A percentile compares a stretch with the other conserved stretches of the same genome.
Evolutionary conservation across 2,888 invertebrate genomes (phyloP).

Genomic region (Xylota sylvarum): DNA sequence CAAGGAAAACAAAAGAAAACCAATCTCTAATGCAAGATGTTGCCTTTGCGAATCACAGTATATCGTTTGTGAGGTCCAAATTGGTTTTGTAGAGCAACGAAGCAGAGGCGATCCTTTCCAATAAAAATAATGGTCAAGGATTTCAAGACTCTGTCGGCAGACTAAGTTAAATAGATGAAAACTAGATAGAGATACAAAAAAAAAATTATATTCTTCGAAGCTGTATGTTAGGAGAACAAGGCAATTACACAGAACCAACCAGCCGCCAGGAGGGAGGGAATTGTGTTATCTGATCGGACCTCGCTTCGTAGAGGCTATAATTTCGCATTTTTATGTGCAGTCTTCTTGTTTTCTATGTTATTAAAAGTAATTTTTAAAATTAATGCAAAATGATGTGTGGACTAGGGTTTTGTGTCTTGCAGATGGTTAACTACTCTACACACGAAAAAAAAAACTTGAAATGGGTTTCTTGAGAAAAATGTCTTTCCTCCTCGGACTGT

Average conservation of each 20-base stretch:
- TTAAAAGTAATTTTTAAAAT: constrained; percentile 64
- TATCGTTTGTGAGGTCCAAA: constrained; percentile 30
- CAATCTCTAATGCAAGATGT: constrained; percentile 33
- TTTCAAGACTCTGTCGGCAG: constrained; percentile 43
- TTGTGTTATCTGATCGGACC: constrained; percentile 47
- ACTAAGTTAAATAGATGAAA: constrained; percentile 44
- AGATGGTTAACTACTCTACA: constrained; percentile 25
- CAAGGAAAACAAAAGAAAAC: constrained; percentile 6
- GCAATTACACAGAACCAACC: constrained; percentile 40
- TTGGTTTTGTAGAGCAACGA: constrained; percentile 37
- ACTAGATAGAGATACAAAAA: constrained; percentile 43
- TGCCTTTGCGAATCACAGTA: background rate
- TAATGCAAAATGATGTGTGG: constrained; percentile 50
- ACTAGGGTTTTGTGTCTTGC: constrained; percentile 27
- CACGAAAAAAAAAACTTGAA: too few species aligned
- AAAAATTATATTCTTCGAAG: constrained; percentile 16
- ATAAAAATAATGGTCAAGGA: constrained; percentile 54
- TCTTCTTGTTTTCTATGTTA: constrained; percentile 49
- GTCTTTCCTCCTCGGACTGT: background rate
- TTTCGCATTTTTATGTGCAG: constrained; percentile 54
- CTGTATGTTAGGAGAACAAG: constrained; percentile 49
- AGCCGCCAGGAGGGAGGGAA: background rate
- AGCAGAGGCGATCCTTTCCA: constrained; percentile 24
- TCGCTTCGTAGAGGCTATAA: constrained; percentile 33
- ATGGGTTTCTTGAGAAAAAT: constrained; percentile 39